Evolutionary conservation across 1,140 invertebrate genomes (phyloP).

Genomic region (Drosophila kohkoa): DNA sequence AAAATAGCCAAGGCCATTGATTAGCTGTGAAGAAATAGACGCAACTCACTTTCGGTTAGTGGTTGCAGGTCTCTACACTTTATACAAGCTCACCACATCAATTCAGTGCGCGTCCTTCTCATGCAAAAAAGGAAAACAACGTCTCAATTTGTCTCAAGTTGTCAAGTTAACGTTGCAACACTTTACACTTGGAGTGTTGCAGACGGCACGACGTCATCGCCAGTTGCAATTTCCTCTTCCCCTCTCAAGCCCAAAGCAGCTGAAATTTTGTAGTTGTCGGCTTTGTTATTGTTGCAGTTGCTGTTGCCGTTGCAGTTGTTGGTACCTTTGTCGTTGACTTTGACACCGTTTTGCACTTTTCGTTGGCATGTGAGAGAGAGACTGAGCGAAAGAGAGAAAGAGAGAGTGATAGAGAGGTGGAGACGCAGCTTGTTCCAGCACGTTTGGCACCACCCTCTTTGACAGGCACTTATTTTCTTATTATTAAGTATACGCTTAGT

Average conservation of each 20-base stretch:
- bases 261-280: conserved; percentile 9
- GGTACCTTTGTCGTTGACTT: conserved; percentile 64
- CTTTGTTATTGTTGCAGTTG: conserved; percentile 21
- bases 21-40: background rate
- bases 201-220: conserved; percentile 34
- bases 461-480: conserved; percentile 82
- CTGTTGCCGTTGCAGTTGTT: conserved; percentile 31
- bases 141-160: conserved; percentile 78
- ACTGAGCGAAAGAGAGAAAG: background rate
- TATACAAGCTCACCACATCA: conserved; percentile 17
- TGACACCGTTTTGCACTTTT: conserved; percentile 82
- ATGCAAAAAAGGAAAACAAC: conserved; percentile 58
- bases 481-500: conserved; percentile 83
- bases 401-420: background rate
- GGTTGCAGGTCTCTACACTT: background rate
- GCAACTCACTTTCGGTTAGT: background rate
- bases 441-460: conserved; percentile 39
- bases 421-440: conserved; percentile 1
- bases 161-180: conserved; percentile 60
- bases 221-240: conserved; percentile 30
- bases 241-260: conserved; percentile 2
- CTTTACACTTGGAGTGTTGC: conserved; percentile 46
- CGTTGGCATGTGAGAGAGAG: conserved; percentile 57
- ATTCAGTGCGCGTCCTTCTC: conserved; percentile 14
- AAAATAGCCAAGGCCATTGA: background rate